Evolutionary conservation across 2,888 invertebrate species (phyloP).

Genomic region (Pemphredon lugubris): DNA sequence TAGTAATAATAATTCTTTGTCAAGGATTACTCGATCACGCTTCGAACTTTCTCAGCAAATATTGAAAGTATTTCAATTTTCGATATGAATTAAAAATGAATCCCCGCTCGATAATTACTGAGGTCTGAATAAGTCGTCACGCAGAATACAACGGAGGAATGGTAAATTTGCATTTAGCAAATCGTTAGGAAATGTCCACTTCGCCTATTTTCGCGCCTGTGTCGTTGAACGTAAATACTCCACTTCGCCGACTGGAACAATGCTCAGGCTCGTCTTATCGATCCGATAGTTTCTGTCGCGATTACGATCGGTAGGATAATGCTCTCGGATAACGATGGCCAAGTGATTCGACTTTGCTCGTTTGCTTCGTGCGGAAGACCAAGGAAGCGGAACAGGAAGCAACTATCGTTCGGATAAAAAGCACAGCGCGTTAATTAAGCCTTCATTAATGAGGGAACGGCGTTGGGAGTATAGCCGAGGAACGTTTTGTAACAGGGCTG

Average conservation of each 20-base stretch:
- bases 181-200: no score
- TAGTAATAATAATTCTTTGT: no score
- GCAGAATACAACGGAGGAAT: no score
- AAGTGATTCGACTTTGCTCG: slow-evolving; percentile 43
- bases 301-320: slow-evolving; percentile 40
- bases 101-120: neutral
- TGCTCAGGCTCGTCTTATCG: slow-evolving; percentile 14
- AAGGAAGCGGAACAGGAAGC: slow-evolving; percentile 71
- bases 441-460: slow-evolving; percentile 61
- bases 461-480: slow-evolving; percentile 25
- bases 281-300: slow-evolving; percentile 25
- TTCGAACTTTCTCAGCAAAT: no score
- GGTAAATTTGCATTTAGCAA: no score
- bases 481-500: slow-evolving; percentile 42
- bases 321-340: slow-evolving; percentile 30
- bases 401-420: slow-evolving; percentile 69
- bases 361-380: slow-evolving; percentile 53
- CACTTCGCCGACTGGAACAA: no score
- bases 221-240: no score
- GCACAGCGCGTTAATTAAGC: slow-evolving; percentile 56
- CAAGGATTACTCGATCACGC: no score
- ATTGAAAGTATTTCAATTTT: no score
- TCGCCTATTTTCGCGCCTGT: no score
- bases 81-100: neutral
- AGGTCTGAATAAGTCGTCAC: neutral